Percentiles rank a stretch among this genome's conserved stretches.
These are phyloP conservation scores for Cryptus viduatorius DNA, from an alignment of 2,888 invertebrate genomes.

Conservation along the genomic window DNA sequence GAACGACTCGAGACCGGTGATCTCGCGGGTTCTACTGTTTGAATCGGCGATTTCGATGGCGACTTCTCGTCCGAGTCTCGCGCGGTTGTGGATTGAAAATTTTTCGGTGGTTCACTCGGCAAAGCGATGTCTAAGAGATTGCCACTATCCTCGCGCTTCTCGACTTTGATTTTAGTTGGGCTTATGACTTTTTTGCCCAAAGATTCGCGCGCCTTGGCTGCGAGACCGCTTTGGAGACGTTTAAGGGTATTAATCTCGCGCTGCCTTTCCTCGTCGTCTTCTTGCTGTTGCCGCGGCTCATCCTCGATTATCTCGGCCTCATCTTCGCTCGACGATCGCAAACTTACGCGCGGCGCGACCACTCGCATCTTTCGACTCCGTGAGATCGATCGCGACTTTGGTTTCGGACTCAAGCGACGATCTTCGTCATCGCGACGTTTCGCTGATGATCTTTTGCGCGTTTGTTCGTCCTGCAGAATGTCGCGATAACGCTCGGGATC, in stretches of 20 bases:
- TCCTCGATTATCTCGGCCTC: conserved; percentile 86
- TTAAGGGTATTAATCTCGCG: conserved; percentile 90
- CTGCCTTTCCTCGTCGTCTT: conserved; percentile 88
- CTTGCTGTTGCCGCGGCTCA: conserved; percentile 82
- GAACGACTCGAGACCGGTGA: conserved; percentile 79
- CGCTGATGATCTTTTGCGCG: conserved; percentile 77
- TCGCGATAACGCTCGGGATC: conserved; percentile 90
- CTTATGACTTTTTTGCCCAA: conserved; percentile 87
- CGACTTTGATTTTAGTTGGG: conserved; percentile 79
- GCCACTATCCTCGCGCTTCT: conserved; percentile 77
- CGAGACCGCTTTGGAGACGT: conserved; percentile 88
- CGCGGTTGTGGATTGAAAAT: conserved; percentile 55
- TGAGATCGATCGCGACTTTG: conserved; percentile 77
- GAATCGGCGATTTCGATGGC: conserved; percentile 49
- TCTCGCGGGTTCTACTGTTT: not conserved
- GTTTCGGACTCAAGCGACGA: conserved; percentile 56
- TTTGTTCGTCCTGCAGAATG: conserved; percentile 87
- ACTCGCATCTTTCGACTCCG: conserved; percentile 74
- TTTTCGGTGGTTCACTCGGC: conserved; percentile 82
- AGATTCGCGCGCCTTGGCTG: conserved; percentile 91
- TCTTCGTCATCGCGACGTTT: conserved; percentile 46
- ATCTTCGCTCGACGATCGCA: conserved; percentile 84
- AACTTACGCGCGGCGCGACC: conserved; percentile 81
- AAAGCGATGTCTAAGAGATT: conserved; percentile 77
- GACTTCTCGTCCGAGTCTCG: conserved; percentile 28